phyloP scores from a whole-genome alignment of 2,797 vertebrate genomes.

The Chelidonichthys spinosus region DNA sequence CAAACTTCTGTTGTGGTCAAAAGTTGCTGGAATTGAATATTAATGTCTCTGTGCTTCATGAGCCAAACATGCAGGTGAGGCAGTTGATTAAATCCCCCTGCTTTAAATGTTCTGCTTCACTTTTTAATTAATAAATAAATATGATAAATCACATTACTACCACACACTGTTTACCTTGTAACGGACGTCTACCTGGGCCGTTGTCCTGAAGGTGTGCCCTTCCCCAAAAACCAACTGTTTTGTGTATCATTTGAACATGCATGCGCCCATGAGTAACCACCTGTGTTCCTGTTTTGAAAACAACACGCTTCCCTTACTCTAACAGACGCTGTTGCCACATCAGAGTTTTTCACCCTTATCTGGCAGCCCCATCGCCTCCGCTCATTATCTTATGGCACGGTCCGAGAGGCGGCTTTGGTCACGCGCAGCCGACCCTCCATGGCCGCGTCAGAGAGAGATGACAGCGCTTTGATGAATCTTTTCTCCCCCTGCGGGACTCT shows the following conservation, averaged over 20 bases:
- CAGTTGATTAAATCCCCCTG: not conserved
- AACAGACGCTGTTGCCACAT: conserved; percentile 76
- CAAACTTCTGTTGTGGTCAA: not conserved
- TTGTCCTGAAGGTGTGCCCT: conserved; percentile 32
- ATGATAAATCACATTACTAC: no score
- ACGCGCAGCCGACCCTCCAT: conserved; percentile 23
- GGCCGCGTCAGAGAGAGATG: conserved; percentile 32
- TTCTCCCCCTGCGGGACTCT: conserved; percentile 38
- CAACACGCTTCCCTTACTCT: conserved; percentile 57
- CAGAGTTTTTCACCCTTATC: conserved; percentile 66
- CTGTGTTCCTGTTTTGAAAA: conserved; percentile 74
- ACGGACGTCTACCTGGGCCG: conserved; percentile 33
- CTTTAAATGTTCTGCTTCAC: not conserved
- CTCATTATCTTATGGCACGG: conserved; percentile 42
- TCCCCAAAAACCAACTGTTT: conserved; percentile 36
- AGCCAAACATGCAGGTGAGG: not conserved
- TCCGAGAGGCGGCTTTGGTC: conserved; percentile 27
- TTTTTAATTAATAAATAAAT: not conserved
- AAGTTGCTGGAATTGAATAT: not conserved
- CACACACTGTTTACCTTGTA: conserved; percentile 4
- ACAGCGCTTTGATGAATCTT: conserved; percentile 49
- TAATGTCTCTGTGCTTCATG: not conserved
- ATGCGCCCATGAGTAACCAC: conserved; percentile 47
- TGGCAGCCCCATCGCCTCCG: conserved; percentile 40
- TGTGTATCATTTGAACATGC: conserved; percentile 45